Base-by-base conservation (phyloP, 2,888 invertebrate species). In the Cephus runcator region DNA sequence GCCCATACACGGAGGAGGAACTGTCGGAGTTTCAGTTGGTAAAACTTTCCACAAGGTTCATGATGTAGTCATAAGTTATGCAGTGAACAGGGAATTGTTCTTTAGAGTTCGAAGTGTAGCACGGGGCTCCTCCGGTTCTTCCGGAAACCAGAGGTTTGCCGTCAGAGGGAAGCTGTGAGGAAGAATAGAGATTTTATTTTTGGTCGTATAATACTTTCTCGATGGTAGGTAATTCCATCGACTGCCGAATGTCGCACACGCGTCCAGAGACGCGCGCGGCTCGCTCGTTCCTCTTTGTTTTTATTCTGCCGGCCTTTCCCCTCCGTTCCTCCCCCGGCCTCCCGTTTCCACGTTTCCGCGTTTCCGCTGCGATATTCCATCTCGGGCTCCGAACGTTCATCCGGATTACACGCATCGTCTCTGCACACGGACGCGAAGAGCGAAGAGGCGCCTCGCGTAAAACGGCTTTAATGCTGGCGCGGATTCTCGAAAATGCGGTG, bases 51-150 rank as follows among this genome's bases (percentile, higher is more conserved):
- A 79, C 81, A 77, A 81, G 83, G 83, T 88, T 85, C 84, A 82
- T 84, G 83, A 86, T 86, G 84, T 85, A 85, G 86, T 87, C 87
- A 89, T 90, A 89, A 90, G 90, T 89, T 88, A 90, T 89, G 86
- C 87, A 88, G 86, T 87, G 85, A 84, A 82, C 87, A 82, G 82
- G 79, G 82, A 83, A 86, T 85, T 78, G 69, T 76, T 77, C 83
- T 80, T 74, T 15, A 1, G 40, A 40, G 40, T 40, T 40, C 6
- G 6, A 40, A 40, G 40, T 15, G 40, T 68, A 30, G 69, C 30
- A 69, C 30, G 69, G 11, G n/a, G 11, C 33, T 69, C 33, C n/a
- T 30, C 33, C 69, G 40, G 15, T 15, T 15, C 40, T 40, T 40
- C 4, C 40, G 40, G 40, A 40, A 40, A 15, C 40, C 15, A 15